Percentiles rank a stretch among this genome's conserved stretches.
Conservation (phyloP, 2,113 vertebrate genomes). For the Eretmochelys imbricata region DNA sequence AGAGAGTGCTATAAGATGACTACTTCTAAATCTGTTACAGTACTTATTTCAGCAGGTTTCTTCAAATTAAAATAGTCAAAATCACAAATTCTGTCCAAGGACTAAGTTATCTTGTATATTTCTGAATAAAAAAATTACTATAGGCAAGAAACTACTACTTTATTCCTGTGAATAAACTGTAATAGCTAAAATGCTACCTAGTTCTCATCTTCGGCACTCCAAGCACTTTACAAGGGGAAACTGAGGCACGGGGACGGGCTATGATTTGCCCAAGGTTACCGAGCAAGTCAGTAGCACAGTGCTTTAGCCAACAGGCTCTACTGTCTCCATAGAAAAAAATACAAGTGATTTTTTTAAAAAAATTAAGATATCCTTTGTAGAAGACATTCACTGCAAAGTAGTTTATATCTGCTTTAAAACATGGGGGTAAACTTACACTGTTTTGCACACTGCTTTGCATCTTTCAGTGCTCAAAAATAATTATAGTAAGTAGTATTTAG, state of each 20-base stretch:
- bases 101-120: background rate
- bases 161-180: background rate
- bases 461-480: background rate
- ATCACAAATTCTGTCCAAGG: background rate
- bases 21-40: background rate
- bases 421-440: background rate
- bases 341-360: background rate
- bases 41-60: background rate
- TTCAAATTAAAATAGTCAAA: background rate
- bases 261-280: background rate
- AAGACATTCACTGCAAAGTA: background rate
- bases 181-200: background rate
- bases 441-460: background rate
- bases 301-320: background rate
- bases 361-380: background rate
- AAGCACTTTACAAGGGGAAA: background rate
- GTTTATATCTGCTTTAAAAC: background rate
- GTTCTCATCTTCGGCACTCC: background rate
- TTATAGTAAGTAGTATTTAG: background rate
- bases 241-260: background rate
- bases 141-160: background rate
- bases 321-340: background rate
- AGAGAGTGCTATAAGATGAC: background rate
- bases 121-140: background rate
- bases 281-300: background rate